phyloP scores from a whole-genome alignment of 2,797 vertebrate genomes.

The Tangara arthus region DNA sequence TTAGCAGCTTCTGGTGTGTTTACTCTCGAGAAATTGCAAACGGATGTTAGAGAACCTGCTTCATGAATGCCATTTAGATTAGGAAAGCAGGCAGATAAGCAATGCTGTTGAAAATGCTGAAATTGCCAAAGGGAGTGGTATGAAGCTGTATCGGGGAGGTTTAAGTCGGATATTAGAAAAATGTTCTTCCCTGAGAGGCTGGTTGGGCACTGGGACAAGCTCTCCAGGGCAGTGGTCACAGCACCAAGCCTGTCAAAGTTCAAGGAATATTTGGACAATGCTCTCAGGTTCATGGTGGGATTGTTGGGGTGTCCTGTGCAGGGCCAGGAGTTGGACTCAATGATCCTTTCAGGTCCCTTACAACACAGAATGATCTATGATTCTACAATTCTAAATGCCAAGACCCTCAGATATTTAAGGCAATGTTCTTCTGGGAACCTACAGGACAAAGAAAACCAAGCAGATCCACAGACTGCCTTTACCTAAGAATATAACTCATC shows the following conservation, averaged over 20 bases:
- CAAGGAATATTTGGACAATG: not conserved
- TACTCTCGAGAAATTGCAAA: not conserved
- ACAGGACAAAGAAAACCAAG: not conserved
- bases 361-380: not conserved
- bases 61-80: not conserved
- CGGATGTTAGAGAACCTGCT: not conserved
- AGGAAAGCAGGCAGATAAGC: not conserved
- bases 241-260: not conserved
- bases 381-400: not conserved
- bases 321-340: not conserved
- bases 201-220: not conserved
- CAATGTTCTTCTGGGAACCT: not conserved
- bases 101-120: not conserved
- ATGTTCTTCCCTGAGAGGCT: not conserved
- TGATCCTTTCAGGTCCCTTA: not conserved
- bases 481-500: not conserved
- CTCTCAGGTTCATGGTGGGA: not conserved
- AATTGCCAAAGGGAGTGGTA: not conserved
- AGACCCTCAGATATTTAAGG: not conserved
- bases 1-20: conserved; percentile 2
- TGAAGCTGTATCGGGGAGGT: not conserved
- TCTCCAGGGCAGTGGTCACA: not conserved
- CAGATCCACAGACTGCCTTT: not conserved
- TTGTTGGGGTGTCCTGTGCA: not conserved
- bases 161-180: not conserved